Evolutionary conservation across 64 coral and sea anemone species (phyloP).

Genomic region (Trachythela sp.): DNA sequence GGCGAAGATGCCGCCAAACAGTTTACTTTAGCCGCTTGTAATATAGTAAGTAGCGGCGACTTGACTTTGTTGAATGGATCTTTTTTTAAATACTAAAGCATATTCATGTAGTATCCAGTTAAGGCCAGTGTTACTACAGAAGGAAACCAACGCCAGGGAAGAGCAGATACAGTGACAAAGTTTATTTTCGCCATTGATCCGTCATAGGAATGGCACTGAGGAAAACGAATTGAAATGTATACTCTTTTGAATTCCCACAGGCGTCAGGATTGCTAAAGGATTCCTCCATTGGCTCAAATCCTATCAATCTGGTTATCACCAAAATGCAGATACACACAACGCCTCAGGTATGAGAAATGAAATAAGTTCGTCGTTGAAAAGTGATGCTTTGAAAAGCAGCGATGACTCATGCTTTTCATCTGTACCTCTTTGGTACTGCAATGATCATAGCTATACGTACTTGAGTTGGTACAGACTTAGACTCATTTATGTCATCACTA

Average conservation of each 20-base stretch:
- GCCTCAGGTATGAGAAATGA: constrained; percentile 62
- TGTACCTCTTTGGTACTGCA: no score
- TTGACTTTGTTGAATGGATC: background rate
- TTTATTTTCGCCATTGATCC: no score
- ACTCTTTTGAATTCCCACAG: background rate
- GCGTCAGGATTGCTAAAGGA: constrained; percentile 77
- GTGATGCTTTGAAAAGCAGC: no score
- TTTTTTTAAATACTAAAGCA: no score
- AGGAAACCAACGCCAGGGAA: no score
- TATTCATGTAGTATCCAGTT: no score
- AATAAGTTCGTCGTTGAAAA: background rate
- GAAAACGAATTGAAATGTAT: no score
- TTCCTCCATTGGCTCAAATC: constrained; percentile 73
- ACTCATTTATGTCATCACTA: background rate
- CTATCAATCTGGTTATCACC: constrained; percentile 84
- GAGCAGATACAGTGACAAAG: no score
- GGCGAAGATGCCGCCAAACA: constrained; percentile 94
- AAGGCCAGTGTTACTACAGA: no score
- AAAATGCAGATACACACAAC: constrained; percentile 93
- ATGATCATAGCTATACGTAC: no score
- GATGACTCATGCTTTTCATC: no score
- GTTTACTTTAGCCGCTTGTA: constrained; percentile 80
- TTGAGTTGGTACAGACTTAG: no score
- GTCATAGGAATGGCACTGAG: background rate
- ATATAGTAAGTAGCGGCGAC: constrained; percentile 67